Base-by-base conservation (phyloP, 2,888 invertebrate species). In the Caenorhabditis wallacei region DNA sequence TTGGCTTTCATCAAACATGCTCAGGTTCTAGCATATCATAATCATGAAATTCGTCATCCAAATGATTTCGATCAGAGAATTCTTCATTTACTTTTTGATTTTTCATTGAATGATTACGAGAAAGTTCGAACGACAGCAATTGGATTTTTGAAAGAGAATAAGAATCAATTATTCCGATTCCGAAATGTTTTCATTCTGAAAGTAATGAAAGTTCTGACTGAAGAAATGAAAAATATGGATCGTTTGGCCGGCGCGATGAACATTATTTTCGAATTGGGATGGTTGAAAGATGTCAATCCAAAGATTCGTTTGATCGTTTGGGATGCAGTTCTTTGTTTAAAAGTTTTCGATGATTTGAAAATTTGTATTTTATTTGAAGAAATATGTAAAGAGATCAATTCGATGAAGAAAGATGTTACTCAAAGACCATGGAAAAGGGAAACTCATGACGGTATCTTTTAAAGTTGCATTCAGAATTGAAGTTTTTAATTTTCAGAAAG, bases 101-200 rank as follows among this genome's bases (percentile, higher is more conserved):
- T 75, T 10, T 46, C 71, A 24, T 18, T 81, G 57, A 81, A 81
- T 54, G 81, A 81, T 13, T 81, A 81, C 24, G 53, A 64, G 2
- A 54, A 56, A 22, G 74, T 81, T 3, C 51, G 66, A 13, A 26
- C 30, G 0, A 13, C 13, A 0, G 70, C 75, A 0, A 0, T 18
- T 0, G 18, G 20, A 8, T 46, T 2, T 20, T 16, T 76, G 35
- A 61, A 30, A 35, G 20, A 22, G 1, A 64, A 64, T 40, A 7
- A 22, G 8, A 11, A 26, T 3, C 64, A 75, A 22, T 13, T 81
- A 1, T 53, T 30, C n/a, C 70, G 57, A 0, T 81, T 70, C 22
- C 75, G 75, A 16, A 53, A 76, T 16, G 59, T 43, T n/a, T 13
- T 81, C 5, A 26, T 81, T 18, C 75, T 70, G 18, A 51, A 66